phyloP scores from a whole-genome alignment of 2,888 invertebrate genomes.

The Cryptophagus acutangulus region DNA sequence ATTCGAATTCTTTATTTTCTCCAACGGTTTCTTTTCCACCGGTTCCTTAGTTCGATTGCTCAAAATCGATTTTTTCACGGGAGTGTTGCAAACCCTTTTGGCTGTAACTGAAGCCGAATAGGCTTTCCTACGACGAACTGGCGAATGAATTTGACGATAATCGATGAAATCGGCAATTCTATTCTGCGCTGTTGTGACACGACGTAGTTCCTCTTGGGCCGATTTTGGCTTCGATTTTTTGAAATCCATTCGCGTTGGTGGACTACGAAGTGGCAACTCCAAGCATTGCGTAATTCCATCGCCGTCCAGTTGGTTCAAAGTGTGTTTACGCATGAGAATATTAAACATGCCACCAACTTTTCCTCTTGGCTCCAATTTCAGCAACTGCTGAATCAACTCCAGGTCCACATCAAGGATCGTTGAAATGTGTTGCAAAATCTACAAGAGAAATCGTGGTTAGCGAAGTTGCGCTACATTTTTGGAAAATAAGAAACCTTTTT shows the following conservation, averaged over 20 bases:
- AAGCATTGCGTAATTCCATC: too few species aligned
- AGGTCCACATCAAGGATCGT: conserved; percentile 48
- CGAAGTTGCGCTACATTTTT: too few species aligned
- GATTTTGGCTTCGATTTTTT: conserved; percentile 6
- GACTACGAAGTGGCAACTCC: too few species aligned
- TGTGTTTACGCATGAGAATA: conserved; percentile 45
- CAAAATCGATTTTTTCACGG: too few species aligned
- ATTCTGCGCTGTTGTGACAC: too few species aligned
- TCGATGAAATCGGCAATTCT: too few species aligned
- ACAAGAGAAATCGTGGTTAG: conserved; percentile 9
- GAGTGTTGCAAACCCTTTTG: too few species aligned
- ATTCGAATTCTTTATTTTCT: neutral
- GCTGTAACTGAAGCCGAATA: conserved; percentile 28
- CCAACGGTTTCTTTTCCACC: too few species aligned
- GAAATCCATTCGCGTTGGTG: too few species aligned
- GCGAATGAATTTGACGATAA: conserved; percentile 25
- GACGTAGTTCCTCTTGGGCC: conserved; percentile 12
- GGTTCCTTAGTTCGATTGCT: too few species aligned
- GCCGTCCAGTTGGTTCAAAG: conserved; percentile 16
- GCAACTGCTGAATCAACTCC: conserved; percentile 49
- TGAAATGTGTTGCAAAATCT: conserved; percentile 52
- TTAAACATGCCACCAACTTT: conserved; percentile 59
- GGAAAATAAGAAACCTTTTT: too few species aligned
- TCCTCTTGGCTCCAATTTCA: conserved; percentile 55
- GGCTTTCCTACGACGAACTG: conserved; percentile 26